Base-by-base conservation (phyloP, 2,888 invertebrate species). In the Yponomeuta sedellus region DNA sequence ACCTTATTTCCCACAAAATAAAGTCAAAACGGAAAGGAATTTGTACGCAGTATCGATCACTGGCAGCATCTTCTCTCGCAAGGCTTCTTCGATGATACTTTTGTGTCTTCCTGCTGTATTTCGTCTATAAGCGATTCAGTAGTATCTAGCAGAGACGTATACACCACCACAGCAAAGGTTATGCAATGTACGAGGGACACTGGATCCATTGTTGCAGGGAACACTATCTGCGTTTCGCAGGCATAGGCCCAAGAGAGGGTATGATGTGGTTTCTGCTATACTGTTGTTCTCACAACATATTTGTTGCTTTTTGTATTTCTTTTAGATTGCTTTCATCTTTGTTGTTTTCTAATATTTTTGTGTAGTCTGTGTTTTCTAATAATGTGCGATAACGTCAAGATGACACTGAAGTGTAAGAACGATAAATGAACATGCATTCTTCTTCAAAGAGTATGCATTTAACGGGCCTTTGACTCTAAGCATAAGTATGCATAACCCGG, bases 171-270 rank as follows among this genome's bases (percentile, higher is more conserved):
- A 10, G 75, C 71, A 57, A 79, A 70, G 0, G 78, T 75, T 22
- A 78, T 58, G 64, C 77, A 80, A 71, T 83, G 83, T 61, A 80
- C 71, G n/a, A 75, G 59, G 67, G 74, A 67, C 52, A 75, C 65
- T 58, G 75, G 58, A 69, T 80, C 75, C 79, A 83, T 83, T 16
- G 68, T 61, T 40, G 40, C 28, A 12, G 59, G 12, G 16, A 52
- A 52, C 16, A 16, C 16, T 52, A 16, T 4, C 2, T 52, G 44
- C 44, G 44, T 52, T 2, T 4, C 44, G 16, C 44, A 12, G 16
- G 44, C 44, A 34, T 34, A 34, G 8, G 34, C 34, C 34, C 34
- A 34, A 34, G 34, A 25, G 25, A 25, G 1, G 44, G 12, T 1
- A 44, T 0, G 44, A 52, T 16, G 44, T 52, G 12, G 44, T 16